Evolutionary conservation across 2,797 vertebrate genomes (phyloP).

Genomic region (Coregonus ussuriensis): DNA sequence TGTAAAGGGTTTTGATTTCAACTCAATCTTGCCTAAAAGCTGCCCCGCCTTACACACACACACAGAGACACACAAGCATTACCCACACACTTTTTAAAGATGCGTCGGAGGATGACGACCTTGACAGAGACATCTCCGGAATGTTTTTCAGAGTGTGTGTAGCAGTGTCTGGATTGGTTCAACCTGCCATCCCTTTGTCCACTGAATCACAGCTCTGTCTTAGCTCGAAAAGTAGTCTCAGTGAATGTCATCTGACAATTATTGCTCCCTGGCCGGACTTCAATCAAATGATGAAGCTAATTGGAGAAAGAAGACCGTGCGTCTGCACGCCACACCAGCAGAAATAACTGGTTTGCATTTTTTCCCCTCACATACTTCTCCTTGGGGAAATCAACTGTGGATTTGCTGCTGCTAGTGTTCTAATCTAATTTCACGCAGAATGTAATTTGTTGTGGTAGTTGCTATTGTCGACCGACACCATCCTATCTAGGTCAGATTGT

Average conservation of each 20-base stretch:
- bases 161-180: constrained; percentile 3
- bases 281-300: background rate
- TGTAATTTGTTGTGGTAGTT: background rate
- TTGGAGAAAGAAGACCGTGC: background rate
- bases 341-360: background rate
- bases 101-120: background rate
- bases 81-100: background rate
- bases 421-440: background rate
- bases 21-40: too few species aligned
- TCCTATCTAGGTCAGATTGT: background rate
- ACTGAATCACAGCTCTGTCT: background rate
- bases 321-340: background rate
- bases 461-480: background rate
- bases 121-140: constrained; percentile 5
- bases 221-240: background rate
- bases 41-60: too few species aligned
- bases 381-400: too few species aligned
- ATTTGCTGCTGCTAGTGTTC: background rate
- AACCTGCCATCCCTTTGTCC: background rate
- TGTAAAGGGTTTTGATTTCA: background rate
- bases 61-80: too few species aligned
- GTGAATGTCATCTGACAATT: background rate
- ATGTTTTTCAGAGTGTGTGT: constrained; percentile 4
- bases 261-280: background rate
- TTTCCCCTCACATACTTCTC: background rate